phyloP scores from a whole-genome alignment of 1,140 invertebrate species.

The roundworm (Caenorhabditis elegans) region WBcel235 BX284602.5:2056001-2056500 shows the following conservation, averaged over 20 bases:
- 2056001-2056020: background rate
- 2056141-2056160: slow-evolving; percentile 67
- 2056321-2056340: too few species aligned
- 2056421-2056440: too few species aligned
- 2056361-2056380: too few species aligned
- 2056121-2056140: slow-evolving; percentile 70
- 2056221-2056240: too few species aligned
- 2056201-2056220: slow-evolving; percentile 38
- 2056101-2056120: slow-evolving; percentile 66
- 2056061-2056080: slow-evolving; percentile 10
- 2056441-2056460: too few species aligned
- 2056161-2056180: slow-evolving; percentile 77
- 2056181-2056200: slow-evolving; percentile 73
- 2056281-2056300: background rate
- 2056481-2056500: too few species aligned
- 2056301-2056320: too few species aligned
- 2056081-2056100: slow-evolving; percentile 66
- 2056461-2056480: too few species aligned
- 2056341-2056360: too few species aligned
- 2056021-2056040: background rate
- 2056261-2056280: background rate
- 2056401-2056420: too few species aligned
- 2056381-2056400: too few species aligned
- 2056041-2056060: background rate
- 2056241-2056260: too few species aligned